These are phyloP conservation scores for Ancistrus triradiatus DNA, from an alignment of 2,113 vertebrate species.

Conservation along the genomic window DNA sequence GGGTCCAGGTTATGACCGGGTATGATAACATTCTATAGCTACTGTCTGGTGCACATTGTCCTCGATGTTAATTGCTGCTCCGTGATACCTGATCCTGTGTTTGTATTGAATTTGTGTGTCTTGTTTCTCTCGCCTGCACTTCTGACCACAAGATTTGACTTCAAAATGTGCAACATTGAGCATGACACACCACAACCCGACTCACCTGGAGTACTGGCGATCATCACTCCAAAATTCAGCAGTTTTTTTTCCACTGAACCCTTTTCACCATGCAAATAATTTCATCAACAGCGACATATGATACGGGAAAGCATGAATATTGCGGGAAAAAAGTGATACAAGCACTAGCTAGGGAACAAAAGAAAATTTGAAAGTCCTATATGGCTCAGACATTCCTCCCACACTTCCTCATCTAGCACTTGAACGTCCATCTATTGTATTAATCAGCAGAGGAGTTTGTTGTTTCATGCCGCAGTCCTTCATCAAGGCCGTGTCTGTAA, in stretches of 20 bases:
- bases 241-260: background rate
- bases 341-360: background rate
- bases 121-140: background rate
- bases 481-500: slow-evolving; percentile 57
- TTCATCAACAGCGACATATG: background rate
- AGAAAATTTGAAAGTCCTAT: slow-evolving; percentile 4
- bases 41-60: too few relatives aligned
- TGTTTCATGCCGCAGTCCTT: slow-evolving; percentile 57
- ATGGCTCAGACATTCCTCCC: background rate
- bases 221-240: background rate
- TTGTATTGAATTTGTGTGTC: slow-evolving; percentile 6
- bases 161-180: background rate
- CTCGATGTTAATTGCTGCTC: too few relatives aligned
- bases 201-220: background rate
- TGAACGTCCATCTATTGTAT: slow-evolving; percentile 36
- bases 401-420: background rate
- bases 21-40: too few relatives aligned
- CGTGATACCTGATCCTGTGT: slow-evolving; percentile 9
- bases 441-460: slow-evolving; percentile 51
- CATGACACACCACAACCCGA: background rate
- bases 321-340: too few relatives aligned
- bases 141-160: background rate
- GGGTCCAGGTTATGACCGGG: too few relatives aligned
- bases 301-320: background rate
- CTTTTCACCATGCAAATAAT: background rate